phyloP scores from a whole-genome alignment of 2,888 invertebrate genomes.

The Hyposoter didymator region DNA sequence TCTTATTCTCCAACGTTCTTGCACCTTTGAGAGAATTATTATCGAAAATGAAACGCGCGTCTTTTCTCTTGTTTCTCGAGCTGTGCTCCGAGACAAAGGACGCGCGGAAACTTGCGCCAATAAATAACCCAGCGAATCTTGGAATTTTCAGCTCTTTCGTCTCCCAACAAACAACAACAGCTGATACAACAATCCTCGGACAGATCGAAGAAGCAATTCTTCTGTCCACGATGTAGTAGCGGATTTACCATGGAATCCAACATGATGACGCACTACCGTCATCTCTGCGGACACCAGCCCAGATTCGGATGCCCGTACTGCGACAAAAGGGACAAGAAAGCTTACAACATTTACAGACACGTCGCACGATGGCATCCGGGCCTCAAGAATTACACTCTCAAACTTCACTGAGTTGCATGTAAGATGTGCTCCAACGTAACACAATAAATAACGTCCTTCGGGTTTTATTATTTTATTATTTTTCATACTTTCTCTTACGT shows the following conservation, averaged over 20 bases:
- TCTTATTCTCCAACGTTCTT: constrained; percentile 22
- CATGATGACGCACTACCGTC: constrained; percentile 77
- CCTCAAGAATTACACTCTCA: constrained; percentile 70
- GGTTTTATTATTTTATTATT: neutral
- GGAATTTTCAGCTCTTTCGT: constrained; percentile 57
- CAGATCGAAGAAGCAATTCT: constrained; percentile 64
- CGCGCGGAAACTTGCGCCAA: neutral
- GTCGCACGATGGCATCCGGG: constrained; percentile 76
- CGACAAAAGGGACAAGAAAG: constrained; percentile 76
- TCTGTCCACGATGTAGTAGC: constrained; percentile 70
- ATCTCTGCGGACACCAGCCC: constrained; percentile 78
- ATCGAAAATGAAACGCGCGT: neutral
- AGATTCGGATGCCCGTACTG: constrained; percentile 78
- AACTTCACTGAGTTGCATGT: constrained; percentile 70
- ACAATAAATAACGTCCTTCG: neutral
- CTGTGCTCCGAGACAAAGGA: constrained; percentile 7
- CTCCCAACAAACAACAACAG: constrained; percentile 29
- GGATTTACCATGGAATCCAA: constrained; percentile 74
- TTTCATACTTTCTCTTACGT: neutral
- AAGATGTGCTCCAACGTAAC: constrained; percentile 38
- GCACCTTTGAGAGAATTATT: constrained; percentile 29
- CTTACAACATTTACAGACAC: constrained; percentile 77
- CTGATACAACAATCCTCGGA: constrained; percentile 27
- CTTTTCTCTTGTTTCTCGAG: constrained; percentile 17
- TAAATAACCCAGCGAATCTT: constrained; percentile 45